Conservation (phyloP, 2,888 invertebrate species). For the Operophtera brumata region DNA sequence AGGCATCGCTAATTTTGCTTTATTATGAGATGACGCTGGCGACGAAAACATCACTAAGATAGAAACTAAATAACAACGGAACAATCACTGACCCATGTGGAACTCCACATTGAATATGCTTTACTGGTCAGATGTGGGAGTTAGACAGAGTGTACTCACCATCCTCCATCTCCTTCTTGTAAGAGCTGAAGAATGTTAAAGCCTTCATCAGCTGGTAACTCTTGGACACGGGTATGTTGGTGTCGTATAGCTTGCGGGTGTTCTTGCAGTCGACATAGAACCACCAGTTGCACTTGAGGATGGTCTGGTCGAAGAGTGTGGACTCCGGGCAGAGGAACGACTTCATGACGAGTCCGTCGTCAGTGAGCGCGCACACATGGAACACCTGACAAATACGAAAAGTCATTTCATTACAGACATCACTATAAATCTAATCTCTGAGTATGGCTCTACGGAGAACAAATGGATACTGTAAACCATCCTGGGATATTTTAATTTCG, state of each 20-base stretch:
- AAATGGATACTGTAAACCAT: no score
- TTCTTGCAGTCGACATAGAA: constrained; percentile 95
- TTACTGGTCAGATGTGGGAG: neutral
- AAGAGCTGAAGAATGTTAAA: constrained; percentile 92
- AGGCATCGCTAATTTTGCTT: no score
- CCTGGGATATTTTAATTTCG: no score
- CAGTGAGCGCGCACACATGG: constrained; percentile 94
- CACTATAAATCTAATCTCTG: no score
- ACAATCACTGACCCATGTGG: neutral
- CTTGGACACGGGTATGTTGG: constrained; percentile 94
- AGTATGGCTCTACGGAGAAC: no score
- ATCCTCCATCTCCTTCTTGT: constrained; percentile 84
- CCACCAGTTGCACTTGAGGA: constrained; percentile 96
- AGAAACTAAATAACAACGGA: neutral
- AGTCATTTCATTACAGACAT: no score
- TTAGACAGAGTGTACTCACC: constrained; percentile 36
- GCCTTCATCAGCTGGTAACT: constrained; percentile 96
- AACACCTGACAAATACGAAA: constrained; percentile 83
- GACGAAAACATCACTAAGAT: neutral
- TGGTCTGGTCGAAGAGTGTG: constrained; percentile 94
- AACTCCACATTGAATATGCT: neutral
- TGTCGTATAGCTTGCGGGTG: constrained; percentile 90
- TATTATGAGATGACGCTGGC: no score
- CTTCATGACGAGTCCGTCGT: constrained; percentile 93
- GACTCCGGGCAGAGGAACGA: constrained; percentile 95